Evolutionary conservation across 2,113 vertebrate species (phyloP), one percentile per base, ranked within the genome.

Genomic region (Labrus mixtus): DNA sequence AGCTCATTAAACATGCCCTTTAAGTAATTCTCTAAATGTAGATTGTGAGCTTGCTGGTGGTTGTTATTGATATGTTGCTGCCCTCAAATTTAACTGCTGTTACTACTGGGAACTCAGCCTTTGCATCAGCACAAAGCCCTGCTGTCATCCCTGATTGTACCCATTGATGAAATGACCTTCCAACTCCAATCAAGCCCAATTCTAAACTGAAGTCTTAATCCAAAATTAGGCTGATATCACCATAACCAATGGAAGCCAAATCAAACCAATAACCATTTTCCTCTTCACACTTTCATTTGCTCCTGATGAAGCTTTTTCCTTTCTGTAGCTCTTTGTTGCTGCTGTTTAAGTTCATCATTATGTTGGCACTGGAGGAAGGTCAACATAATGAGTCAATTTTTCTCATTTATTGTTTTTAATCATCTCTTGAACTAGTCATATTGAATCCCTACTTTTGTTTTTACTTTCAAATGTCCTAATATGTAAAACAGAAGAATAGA

Each of bases 141-240:
- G 53, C 64, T 65, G 59, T 65, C 55, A 51, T 2, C 11, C 61
- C 54, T 66, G 2, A 1, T 16, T 6, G 8, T 45, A 41, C 29
- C 61, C 29, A 41, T 8, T 0, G 8, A 19, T 53, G n/a, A 70
- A 78, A 58, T 63, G 45, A 75, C 70, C 69, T 78, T 82, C 37
- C 43, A 70, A 23, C 55, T 51, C 46, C 46, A 19, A 51, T 78
- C 55, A 39, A 13, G 16, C 13, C 8, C 25, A 17, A 39, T 54
- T 12, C 9, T 36, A 63, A 39, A 41, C 45, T 58, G 23, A 0
- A 6, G 9, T 19, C 51, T 8, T 61, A 45, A 46, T 55, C 41
- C 20, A 60, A 66, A 70, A 75, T 50, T 8, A 59, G 58, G 45
- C 58, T 68, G 12, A 33, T 4, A 60, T 22, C 36, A 19, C 5